Conservation (phyloP, 1,140 invertebrate genomes). For the Ips typographus region DNA sequence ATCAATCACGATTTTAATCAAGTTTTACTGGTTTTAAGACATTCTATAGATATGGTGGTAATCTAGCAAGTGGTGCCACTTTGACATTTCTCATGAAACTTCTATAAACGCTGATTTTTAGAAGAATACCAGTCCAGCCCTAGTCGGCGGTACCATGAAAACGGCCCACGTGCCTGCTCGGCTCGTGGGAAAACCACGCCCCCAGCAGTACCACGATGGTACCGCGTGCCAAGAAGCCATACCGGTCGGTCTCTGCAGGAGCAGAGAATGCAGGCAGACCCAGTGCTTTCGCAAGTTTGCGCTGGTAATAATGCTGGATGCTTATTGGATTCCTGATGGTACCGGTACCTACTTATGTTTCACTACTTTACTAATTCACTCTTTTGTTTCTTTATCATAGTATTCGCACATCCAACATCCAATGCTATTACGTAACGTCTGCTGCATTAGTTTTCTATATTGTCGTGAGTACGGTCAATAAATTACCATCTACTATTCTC, state of each 20-base stretch:
- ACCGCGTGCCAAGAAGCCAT: slow-evolving; percentile 27
- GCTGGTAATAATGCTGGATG: background rate
- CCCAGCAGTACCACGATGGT: slow-evolving; percentile 16
- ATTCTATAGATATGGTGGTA: no score
- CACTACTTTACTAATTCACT: no score
- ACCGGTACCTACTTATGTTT: background rate
- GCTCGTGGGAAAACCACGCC: slow-evolving; percentile 31
- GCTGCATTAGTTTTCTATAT: no score
- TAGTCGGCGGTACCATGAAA: slow-evolving; percentile 21
- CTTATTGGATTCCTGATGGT: background rate
- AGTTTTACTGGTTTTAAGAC: no score
- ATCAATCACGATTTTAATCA: background rate
- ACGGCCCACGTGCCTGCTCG: slow-evolving; percentile 24
- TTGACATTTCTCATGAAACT: no score
- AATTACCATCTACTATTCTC: no score
- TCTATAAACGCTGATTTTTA: no score
- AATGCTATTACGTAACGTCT: no score
- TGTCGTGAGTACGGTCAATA: no score
- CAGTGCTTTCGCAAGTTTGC: background rate
- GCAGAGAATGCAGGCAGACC: slow-evolving; percentile 6
- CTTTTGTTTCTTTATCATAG: no score
- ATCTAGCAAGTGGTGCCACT: no score
- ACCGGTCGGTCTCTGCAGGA: slow-evolving; percentile 16
- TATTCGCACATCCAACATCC: no score
- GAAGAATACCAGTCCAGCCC: background rate